A percentile compares a stretch with the other conserved stretches of the same genome.
These are phyloP conservation scores for Trypoxylon attenuatum DNA, from an alignment of 2,888 invertebrate genomes.

Conservation along the genomic window DNA sequence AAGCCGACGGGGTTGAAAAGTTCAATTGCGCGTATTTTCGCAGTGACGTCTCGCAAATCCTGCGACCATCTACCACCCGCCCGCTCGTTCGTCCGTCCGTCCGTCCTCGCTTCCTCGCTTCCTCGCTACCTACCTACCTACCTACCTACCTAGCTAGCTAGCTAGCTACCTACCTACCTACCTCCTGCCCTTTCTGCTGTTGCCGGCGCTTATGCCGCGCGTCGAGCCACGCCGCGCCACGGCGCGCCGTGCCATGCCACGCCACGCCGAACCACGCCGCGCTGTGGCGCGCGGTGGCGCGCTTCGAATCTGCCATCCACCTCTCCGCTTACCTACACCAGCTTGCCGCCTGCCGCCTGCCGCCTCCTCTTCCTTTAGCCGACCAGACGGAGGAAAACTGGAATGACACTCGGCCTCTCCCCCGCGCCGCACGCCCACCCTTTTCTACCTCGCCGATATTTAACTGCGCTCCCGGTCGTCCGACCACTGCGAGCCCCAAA, in stretches of 20 bases:
- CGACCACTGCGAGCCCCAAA: conserved; percentile 18
- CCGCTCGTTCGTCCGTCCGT: neutral
- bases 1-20: conserved; percentile 71
- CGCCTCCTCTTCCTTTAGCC: conserved; percentile 27
- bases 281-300: no score
- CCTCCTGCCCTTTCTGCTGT: neutral
- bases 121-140: no score
- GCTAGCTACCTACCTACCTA: no score
- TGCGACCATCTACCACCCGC: conserved; percentile 50
- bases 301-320: conserved; percentile 22
- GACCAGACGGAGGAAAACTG: conserved; percentile 49
- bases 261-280: no score
- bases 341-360: neutral
- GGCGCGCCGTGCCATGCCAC: no score
- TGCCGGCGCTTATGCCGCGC: conserved; percentile 19
- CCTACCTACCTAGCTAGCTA: no score
- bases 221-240: no score
- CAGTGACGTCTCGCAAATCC: conserved; percentile 71
- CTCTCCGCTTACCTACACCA: conserved; percentile 5
- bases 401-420: conserved; percentile 53
- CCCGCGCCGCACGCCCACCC: no score
- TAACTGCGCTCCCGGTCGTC: conserved; percentile 25
- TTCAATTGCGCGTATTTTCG: conserved; percentile 74
- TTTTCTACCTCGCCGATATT: conserved; percentile 34
- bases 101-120: neutral